These are phyloP conservation scores for Temnothorax curvispinosus DNA, from an alignment of 1,140 invertebrate genomes.

Conservation along the genomic window DNA sequence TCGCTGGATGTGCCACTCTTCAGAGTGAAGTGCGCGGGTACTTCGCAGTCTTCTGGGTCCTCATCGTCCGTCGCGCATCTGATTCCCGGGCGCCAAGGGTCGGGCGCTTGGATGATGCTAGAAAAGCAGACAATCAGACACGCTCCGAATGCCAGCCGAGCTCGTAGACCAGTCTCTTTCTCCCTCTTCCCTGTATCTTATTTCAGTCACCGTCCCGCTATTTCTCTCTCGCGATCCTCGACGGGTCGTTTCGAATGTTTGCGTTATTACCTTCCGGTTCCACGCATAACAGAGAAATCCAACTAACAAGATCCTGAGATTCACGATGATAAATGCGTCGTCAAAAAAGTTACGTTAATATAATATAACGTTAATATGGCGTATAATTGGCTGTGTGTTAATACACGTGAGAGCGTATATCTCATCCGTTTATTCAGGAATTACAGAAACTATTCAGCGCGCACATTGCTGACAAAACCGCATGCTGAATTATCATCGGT, in stretches of 20 bases:
- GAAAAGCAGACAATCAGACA: conserved; percentile 77
- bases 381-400: neutral
- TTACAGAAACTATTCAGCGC: neutral
- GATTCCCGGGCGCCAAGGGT: conserved; percentile 55
- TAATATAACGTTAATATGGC: neutral
- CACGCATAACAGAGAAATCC: neutral
- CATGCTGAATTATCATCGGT: conserved; percentile 19
- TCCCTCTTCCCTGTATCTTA: conserved; percentile 25
- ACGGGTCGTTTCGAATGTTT: neutral
- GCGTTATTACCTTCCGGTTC: neutral
- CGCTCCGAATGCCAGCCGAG: conserved; percentile 68
- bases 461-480: neutral
- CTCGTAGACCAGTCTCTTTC: conserved; percentile 17
- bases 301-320: neutral
- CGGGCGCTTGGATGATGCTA: conserved; percentile 63
- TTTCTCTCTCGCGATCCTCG: neutral
- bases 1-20: conserved; percentile 2
- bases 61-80: conserved; percentile 52
- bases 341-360: neutral
- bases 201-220: neutral
- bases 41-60: conserved; percentile 59
- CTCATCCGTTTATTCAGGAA: neutral
- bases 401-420: neutral
- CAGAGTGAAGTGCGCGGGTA: conserved; percentile 45
- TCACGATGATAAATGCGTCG: neutral